Conservation (phyloP, 1,140 invertebrate genomes). For the fruit fly (Drosophila melanogaster) region Release_6_plus_ISO1_MT NT_037436.4:20072001-20072500, state of each 20-base stretch:
- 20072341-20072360: too few species aligned
- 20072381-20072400: too few species aligned
- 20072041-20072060: not conserved
- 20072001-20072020: slow-evolving; percentile 72
- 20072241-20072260: not conserved
- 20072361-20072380: too few species aligned
- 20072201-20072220: slow-evolving; percentile 21
- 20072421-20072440: slow-evolving; percentile 11
- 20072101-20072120: slow-evolving; percentile 41
- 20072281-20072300: not conserved
- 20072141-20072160: slow-evolving; percentile 64
- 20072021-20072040: slow-evolving; percentile 69
- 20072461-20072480: slow-evolving; percentile 67
- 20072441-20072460: slow-evolving; percentile 59
- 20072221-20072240: slow-evolving; percentile 1
- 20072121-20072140: slow-evolving; percentile 63
- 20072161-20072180: slow-evolving; percentile 39
- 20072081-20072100: slow-evolving; percentile 11
- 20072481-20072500: slow-evolving; percentile 15
- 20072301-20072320: not conserved
- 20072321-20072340: too few species aligned
- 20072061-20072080: not conserved
- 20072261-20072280: too few species aligned
- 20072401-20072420: not conserved
- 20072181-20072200: slow-evolving; percentile 4